Conservation (phyloP, 1,140 invertebrate genomes). For the Cryptotermes secundus region DNA sequence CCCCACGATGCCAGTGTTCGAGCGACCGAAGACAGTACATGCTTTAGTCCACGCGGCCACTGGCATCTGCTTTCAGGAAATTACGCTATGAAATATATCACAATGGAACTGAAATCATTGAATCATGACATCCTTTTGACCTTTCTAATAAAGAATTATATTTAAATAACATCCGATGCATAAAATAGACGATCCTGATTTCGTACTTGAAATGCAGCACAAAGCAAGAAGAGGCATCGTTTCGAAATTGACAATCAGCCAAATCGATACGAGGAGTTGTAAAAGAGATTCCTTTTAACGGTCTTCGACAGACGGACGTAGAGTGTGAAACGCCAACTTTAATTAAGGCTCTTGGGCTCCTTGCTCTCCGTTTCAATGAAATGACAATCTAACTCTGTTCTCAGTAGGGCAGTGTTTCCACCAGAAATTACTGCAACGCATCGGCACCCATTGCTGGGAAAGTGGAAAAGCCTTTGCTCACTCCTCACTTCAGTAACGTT, state of each 20-base stretch:
- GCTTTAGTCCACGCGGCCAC: too few relatives aligned
- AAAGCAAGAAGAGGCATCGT: neutral
- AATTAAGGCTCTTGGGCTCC: neutral
- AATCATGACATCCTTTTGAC: neutral
- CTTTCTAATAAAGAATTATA: neutral
- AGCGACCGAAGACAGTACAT: too few relatives aligned
- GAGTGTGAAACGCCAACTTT: slow-evolving; percentile 1
- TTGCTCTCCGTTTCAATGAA: neutral
- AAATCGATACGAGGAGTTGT: neutral
- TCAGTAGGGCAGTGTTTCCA: neutral
- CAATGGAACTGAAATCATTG: too few relatives aligned
- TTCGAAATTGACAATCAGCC: neutral
- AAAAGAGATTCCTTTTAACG: neutral
- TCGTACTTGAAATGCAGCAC: neutral
- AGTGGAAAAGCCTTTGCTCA: neutral
- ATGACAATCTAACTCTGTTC: neutral
- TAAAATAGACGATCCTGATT: neutral
- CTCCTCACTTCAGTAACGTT: too few relatives aligned
- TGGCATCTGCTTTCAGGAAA: too few relatives aligned
- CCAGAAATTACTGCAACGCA: neutral
- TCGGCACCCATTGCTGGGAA: neutral
- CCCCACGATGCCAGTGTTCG: too few relatives aligned
- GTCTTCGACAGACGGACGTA: neutral
- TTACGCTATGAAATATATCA: too few relatives aligned
- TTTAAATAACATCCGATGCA: neutral